These are phyloP conservation scores for Trilocha varians DNA, from an alignment of 2,888 invertebrate species.

Conservation along the genomic window DNA sequence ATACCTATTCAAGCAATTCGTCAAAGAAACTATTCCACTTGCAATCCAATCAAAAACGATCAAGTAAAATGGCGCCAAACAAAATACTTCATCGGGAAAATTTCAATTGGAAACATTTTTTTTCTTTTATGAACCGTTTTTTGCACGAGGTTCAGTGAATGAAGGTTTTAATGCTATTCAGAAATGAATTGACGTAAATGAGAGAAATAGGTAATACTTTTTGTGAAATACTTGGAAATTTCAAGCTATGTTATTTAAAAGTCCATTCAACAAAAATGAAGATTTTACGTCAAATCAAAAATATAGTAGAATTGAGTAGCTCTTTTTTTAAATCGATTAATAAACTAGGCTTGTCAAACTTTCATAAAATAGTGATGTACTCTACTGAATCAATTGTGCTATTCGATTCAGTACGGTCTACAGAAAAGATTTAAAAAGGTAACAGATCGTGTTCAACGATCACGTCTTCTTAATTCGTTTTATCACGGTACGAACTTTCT, in stretches of 20 bases:
- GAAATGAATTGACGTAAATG: too few relatives aligned
- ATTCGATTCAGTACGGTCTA: constrained; percentile 4
- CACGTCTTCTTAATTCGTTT: constrained; percentile 45
- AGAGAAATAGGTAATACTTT: too few relatives aligned
- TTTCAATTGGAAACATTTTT: background rate
- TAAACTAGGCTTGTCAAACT: too few relatives aligned
- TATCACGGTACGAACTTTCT: constrained; percentile 40
- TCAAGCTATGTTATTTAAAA: too few relatives aligned
- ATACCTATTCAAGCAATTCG: background rate
- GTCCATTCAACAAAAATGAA: too few relatives aligned
- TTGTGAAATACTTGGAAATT: too few relatives aligned
- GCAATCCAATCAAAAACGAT: background rate
- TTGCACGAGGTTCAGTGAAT: too few relatives aligned
- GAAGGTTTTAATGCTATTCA: too few relatives aligned
- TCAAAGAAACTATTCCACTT: background rate
- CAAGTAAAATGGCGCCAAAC: background rate
- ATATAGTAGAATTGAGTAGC: too few relatives aligned
- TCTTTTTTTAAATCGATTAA: too few relatives aligned
- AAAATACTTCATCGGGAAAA: background rate
- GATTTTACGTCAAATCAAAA: too few relatives aligned
- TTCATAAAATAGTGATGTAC: background rate
- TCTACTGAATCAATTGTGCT: background rate
- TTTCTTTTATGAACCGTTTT: background rate
- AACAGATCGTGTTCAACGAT: constrained; percentile 34
- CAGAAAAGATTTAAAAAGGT: constrained; percentile 24